Conservation (phyloP, 2,113 vertebrate genomes). For the Spea bombifrons region DNA sequence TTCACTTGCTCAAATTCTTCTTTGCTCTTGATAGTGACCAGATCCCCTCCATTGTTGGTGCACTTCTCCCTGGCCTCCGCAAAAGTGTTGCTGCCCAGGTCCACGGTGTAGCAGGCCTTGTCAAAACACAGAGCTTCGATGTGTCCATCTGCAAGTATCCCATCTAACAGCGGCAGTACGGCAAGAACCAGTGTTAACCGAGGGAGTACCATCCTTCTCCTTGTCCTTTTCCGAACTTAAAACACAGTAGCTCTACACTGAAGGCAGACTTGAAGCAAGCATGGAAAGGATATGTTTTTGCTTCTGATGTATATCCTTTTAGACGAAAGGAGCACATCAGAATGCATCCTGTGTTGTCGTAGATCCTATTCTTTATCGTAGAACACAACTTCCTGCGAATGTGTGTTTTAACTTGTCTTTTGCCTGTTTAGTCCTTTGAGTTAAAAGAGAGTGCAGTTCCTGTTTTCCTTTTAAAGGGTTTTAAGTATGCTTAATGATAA, state of each 20-base stretch:
- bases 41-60: conserved; percentile 59
- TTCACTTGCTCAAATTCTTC: conserved; percentile 55
- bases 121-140: conserved; percentile 55
- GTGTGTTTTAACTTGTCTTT: conserved; percentile 50
- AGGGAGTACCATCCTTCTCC: conserved; percentile 38
- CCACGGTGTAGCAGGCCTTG: conserved; percentile 64
- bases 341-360: conserved; percentile 61
- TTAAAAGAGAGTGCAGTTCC: conserved; percentile 13
- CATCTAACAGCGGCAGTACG: neutral
- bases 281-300: conserved; percentile 45
- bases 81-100: conserved; percentile 53
- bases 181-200: neutral
- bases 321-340: conserved; percentile 48
- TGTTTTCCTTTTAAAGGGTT: conserved; percentile 8
- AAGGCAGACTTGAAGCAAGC: conserved; percentile 10
- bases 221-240: neutral
- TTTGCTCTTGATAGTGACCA: conserved; percentile 55
- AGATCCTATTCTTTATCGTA: conserved; percentile 69
- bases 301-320: conserved; percentile 55
- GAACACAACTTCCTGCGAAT: conserved; percentile 65
- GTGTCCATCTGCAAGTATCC: neutral
- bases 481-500: neutral
- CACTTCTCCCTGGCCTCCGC: conserved; percentile 54
- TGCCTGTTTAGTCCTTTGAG: neutral
- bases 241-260: neutral